phyloP scores from a whole-genome alignment of 2,888 invertebrate genomes.

The Copidosoma aretas region DNA sequence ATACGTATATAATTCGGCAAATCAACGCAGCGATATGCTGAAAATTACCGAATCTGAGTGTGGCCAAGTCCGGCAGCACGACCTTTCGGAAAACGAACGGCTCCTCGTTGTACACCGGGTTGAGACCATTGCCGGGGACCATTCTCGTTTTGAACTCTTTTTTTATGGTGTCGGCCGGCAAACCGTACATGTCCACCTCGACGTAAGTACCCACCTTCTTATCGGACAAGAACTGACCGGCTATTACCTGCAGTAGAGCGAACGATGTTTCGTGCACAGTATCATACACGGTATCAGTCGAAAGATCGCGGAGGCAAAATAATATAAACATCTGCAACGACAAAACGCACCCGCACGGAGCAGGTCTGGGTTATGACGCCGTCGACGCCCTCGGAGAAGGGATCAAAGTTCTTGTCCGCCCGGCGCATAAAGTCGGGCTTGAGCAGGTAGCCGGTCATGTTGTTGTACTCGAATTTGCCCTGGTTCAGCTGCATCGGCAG shows the following conservation, averaged over 20 bases:
- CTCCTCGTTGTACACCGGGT: conserved; percentile 76
- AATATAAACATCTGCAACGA: too few relatives aligned
- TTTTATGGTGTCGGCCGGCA: conserved; percentile 76
- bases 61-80: conserved; percentile 74
- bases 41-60: conserved; percentile 68
- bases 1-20: background rate
- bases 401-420: conserved; percentile 73
- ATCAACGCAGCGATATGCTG: background rate
- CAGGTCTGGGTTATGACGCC: conserved; percentile 78
- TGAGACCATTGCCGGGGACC: conserved; percentile 73
- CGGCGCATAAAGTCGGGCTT: conserved; percentile 78
- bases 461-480: conserved; percentile 79
- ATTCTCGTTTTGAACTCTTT: conserved; percentile 73
- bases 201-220: conserved; percentile 77
- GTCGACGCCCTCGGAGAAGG: conserved; percentile 76
- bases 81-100: conserved; percentile 76
- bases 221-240: conserved; percentile 75
- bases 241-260: conserved; percentile 66
- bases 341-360: conserved; percentile 66
- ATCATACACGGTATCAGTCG: too few relatives aligned
- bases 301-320: too few relatives aligned
- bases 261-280: too few relatives aligned
- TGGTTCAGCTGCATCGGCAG: conserved; percentile 77
- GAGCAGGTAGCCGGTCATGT: conserved; percentile 71
- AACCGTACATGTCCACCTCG: conserved; percentile 78